Evolutionary conservation across 37 sponge, comb jelly and placozoan species (phyloP).

Genomic region (Chondrilla cf. caribensis): DNA sequence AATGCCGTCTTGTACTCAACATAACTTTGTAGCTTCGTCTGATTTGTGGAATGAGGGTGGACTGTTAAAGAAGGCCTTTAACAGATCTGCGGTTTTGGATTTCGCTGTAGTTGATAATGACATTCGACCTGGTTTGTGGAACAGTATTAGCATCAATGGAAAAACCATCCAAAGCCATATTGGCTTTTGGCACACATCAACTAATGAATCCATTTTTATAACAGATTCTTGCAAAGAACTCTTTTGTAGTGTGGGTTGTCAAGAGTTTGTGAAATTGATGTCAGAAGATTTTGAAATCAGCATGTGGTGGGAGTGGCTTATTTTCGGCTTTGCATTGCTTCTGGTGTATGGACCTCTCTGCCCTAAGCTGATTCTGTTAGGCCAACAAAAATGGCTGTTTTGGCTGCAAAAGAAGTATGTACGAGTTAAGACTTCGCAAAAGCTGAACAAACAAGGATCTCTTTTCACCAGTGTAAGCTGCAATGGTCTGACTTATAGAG

Average conservation of each 20-base stretch:
- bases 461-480: conserved; percentile 40
- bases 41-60: conserved; percentile 40
- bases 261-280: conserved; percentile 10
- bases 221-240: conserved; percentile 45
- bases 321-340: conserved; percentile 22
- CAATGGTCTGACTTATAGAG: conserved; percentile 34
- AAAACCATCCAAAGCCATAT: conserved; percentile 29
- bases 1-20: conserved; percentile 74
- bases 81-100: background rate
- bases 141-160: conserved; percentile 1
- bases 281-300: background rate
- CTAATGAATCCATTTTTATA: background rate
- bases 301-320: background rate
- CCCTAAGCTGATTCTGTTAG: conserved; percentile 34
- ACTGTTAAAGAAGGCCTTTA: conserved; percentile 5
- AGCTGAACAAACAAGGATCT: background rate
- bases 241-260: conserved; percentile 35
- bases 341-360: conserved; percentile 28
- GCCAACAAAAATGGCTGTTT: conserved; percentile 51
- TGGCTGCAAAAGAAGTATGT: conserved; percentile 32
- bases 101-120: conserved; percentile 24
- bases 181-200: conserved; percentile 28
- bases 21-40: conserved; percentile 58
- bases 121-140: conserved; percentile 35
- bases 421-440: background rate